phyloP scores from a whole-genome alignment of 23 tunicate species.

The Ciona savignyi region DNA sequence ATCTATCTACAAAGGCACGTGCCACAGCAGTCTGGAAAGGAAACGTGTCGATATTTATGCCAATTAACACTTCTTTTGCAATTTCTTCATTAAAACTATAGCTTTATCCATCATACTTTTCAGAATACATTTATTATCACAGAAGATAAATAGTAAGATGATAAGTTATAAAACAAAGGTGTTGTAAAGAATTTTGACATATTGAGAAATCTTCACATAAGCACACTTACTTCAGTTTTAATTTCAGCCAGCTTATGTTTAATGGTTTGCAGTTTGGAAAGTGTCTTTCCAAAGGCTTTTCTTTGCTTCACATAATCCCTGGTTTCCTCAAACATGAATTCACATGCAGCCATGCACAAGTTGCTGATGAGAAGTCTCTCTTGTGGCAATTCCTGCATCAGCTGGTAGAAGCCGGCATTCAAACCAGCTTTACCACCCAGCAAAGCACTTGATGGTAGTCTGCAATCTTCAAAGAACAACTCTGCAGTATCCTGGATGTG shows the following conservation, averaged over 20 bases:
- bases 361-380: conserved; percentile 85
- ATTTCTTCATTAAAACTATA: too few relatives aligned
- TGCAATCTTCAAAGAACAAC: conserved; percentile 88
- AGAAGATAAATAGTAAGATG: too few relatives aligned
- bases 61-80: too few relatives aligned
- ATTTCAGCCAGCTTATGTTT: conserved; percentile 95
- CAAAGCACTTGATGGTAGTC: conserved; percentile 70
- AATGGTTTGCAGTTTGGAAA: conserved; percentile 87
- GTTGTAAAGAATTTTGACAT: too few relatives aligned
- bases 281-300: conserved; percentile 93
- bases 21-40: conserved; percentile 56
- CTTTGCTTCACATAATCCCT: conserved; percentile 95
- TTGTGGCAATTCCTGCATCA: conserved; percentile 95
- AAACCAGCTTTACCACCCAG: conserved; percentile 94
- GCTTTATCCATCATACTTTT: too few relatives aligned
- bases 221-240: conserved; percentile 71
- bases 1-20: conserved; percentile 74
- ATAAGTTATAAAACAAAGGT: too few relatives aligned
- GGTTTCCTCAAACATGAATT: conserved; percentile 88
- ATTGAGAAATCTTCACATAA: too few relatives aligned
- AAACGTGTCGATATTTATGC: too few relatives aligned
- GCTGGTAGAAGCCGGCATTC: conserved; percentile 73
- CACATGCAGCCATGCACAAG: conserved; percentile 72
- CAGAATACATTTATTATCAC: too few relatives aligned
- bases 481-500: conserved; percentile 84